These are phyloP conservation scores for Eilema griseolum DNA, from an alignment of 2,888 invertebrate genomes.

Conservation along the genomic window DNA sequence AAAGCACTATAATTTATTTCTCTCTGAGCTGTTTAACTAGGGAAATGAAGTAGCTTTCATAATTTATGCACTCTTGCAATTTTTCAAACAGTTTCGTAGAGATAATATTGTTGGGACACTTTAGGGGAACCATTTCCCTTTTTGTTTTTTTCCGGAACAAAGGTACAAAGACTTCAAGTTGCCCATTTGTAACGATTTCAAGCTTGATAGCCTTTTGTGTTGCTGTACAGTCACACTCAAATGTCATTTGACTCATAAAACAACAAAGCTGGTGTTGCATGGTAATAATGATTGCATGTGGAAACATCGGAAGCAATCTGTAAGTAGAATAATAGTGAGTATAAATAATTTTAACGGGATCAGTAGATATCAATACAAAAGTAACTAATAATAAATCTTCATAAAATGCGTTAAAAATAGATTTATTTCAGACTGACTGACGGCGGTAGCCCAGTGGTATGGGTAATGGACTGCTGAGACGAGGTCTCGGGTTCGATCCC, in stretches of 20 bases:
- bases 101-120: slow-evolving; percentile 1
- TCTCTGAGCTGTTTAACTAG: neutral
- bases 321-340: slow-evolving; percentile 40
- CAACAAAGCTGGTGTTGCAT: slow-evolving; percentile 12
- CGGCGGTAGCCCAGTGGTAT: too few relatives aligned
- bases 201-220: slow-evolving; percentile 6
- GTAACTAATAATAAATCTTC: too few relatives aligned
- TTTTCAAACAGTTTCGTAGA: slow-evolving; percentile 17
- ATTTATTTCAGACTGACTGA: too few relatives aligned
- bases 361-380: too few relatives aligned
- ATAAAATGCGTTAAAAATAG: too few relatives aligned
- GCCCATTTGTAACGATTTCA: slow-evolving; percentile 7
- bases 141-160: slow-evolving; percentile 3
- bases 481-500: too few relatives aligned
- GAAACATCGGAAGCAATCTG: slow-evolving; percentile 35
- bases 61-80: slow-evolving; percentile 18
- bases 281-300: too few relatives aligned
- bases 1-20: slow-evolving; percentile 6
- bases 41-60: slow-evolving; percentile 8
- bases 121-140: slow-evolving; percentile 2
- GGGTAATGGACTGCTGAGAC: too few relatives aligned
- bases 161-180: neutral
- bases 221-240: slow-evolving; percentile 10
- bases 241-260: slow-evolving; percentile 25
- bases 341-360: slow-evolving; percentile 21